Evolutionary conservation across 2,113 vertebrate species (phyloP).

Genomic region (Notothenia coriiceps): DNA sequence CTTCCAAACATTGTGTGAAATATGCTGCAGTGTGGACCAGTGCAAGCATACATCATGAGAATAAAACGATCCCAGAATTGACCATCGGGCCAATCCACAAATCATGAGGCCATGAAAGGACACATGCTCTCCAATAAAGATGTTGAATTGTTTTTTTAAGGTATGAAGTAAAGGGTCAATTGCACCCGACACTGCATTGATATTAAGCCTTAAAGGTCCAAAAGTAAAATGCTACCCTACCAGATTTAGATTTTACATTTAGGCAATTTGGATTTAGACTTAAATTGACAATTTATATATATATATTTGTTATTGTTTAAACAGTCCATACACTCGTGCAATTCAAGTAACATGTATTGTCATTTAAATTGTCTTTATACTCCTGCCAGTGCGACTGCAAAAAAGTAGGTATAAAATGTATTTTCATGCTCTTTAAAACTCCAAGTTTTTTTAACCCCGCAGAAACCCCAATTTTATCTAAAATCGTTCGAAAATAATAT

Average conservation of each 20-base stretch:
- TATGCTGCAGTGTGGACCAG: neutral
- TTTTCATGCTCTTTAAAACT: too few species aligned
- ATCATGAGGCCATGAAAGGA: slow-evolving; percentile 41
- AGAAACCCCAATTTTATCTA: neutral
- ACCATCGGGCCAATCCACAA: slow-evolving; percentile 18
- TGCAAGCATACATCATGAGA: slow-evolving; percentile 25
- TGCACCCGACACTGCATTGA: neutral
- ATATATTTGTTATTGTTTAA: too few species aligned
- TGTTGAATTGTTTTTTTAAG: slow-evolving; percentile 37
- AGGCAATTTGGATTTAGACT: too few species aligned
- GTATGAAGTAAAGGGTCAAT: neutral
- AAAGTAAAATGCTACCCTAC: too few species aligned
- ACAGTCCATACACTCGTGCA: too few species aligned
- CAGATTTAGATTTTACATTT: too few species aligned
- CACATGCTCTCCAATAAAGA: slow-evolving; percentile 13
- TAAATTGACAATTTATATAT: too few species aligned
- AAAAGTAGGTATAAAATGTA: too few species aligned
- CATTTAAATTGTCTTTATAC: too few species aligned
- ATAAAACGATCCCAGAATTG: slow-evolving; percentile 18
- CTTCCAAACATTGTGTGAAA: neutral
- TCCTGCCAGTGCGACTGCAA: too few species aligned
- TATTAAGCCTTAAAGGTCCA: neutral
- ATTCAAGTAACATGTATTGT: too few species aligned
- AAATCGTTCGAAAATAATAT: neutral
- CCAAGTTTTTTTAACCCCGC: too few species aligned